These are phyloP conservation scores for Mesorhabditis spiculigera DNA, from an alignment of 2,888 invertebrate genomes.

Conservation along the genomic window DNA sequence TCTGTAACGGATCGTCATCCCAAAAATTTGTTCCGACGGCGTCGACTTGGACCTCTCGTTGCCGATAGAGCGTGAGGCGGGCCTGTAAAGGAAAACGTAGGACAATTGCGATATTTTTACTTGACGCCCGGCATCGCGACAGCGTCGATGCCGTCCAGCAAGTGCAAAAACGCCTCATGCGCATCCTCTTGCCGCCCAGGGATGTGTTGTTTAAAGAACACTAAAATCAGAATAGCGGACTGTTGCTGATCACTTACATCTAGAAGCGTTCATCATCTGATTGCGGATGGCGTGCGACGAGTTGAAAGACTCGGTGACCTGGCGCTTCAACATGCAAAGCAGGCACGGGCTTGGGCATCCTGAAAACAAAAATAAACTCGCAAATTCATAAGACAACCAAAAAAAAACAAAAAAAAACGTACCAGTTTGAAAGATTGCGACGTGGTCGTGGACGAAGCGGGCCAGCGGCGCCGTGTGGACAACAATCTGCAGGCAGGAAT, in stretches of 20 bases:
- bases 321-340: not conserved
- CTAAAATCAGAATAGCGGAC: not conserved
- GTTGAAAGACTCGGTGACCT: not conserved
- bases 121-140: not conserved
- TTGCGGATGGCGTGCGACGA: not conserved
- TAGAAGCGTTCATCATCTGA: not conserved
- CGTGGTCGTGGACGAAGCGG: conserved; percentile 29
- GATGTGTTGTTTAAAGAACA: conserved; percentile 26
- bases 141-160: conserved; percentile 43
- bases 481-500: conserved; percentile 43
- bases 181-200: conserved; percentile 47
- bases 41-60: conserved; percentile 23
- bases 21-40: conserved; percentile 49
- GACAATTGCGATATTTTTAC: not conserved
- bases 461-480: conserved; percentile 43
- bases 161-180: conserved; percentile 43
- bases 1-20: conserved; percentile 41
- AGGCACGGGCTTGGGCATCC: conserved; percentile 2
- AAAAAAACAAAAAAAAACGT: no score
- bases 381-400: no score
- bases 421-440: not conserved
- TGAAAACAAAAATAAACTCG: not conserved
- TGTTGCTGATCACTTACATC: not conserved
- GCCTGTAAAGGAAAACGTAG: not conserved
- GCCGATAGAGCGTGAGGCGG: not conserved